Conservation (phyloP, 2,113 vertebrate genomes). For the Hoplias malabaricus region DNA sequence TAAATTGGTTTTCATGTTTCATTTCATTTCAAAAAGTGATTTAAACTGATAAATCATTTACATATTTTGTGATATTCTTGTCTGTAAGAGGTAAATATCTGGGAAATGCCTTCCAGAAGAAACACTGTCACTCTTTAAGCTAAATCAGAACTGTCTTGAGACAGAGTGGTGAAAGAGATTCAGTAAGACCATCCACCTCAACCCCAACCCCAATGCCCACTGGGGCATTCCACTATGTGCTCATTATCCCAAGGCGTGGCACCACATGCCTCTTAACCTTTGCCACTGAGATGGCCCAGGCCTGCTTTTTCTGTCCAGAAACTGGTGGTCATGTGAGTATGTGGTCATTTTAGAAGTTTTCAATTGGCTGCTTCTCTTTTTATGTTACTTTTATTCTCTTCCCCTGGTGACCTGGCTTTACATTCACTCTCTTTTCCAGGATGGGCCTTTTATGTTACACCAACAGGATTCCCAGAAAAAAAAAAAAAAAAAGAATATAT, state of each 20-base stretch:
- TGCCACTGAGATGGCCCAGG: conserved; percentile 17
- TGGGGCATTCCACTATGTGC: conserved; percentile 58
- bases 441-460: background rate
- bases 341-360: background rate
- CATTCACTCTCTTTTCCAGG: background rate
- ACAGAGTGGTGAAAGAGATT: conserved; percentile 61
- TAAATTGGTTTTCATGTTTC: no score
- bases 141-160: background rate
- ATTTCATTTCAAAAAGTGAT: no score
- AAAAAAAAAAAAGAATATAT: background rate
- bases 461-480: background rate
- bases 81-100: background rate
- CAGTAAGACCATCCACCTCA: conserved; percentile 58
- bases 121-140: conserved; percentile 9
- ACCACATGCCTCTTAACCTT: conserved; percentile 35
- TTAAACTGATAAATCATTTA: no score
- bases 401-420: background rate
- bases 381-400: background rate
- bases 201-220: conserved; percentile 46
- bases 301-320: conserved; percentile 13
- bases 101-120: background rate
- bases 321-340: background rate
- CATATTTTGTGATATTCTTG: background rate
- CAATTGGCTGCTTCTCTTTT: background rate
- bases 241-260: conserved; percentile 47